Conservation (phyloP, 2,113 vertebrate genomes). For the Paracanthobrama guichenoti region DNA sequence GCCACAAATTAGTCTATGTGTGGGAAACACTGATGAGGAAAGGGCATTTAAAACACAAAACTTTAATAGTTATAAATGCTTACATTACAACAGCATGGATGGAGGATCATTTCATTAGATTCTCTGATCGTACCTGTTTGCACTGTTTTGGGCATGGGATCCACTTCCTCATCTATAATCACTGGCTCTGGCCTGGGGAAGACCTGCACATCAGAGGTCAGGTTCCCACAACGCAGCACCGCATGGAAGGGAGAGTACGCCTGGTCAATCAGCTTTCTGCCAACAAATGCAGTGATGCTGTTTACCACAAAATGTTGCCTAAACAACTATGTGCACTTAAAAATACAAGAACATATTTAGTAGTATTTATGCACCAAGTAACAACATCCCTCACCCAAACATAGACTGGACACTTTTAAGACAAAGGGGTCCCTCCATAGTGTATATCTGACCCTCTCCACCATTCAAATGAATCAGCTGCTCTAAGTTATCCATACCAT, state of each 20-base stretch:
- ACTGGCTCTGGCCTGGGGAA: conserved; percentile 96
- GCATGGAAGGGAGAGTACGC: conserved; percentile 97
- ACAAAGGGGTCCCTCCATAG: conserved; percentile 91
- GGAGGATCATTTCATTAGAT: background rate
- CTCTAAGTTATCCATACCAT: conserved; percentile 92
- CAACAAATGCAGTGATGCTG: conserved; percentile 16
- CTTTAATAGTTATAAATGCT: background rate
- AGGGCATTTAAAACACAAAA: background rate
- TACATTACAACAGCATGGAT: background rate
- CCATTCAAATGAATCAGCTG: conserved; percentile 89
- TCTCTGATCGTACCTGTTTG: conserved; percentile 81
- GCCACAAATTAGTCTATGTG: too few species aligned
- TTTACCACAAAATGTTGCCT: background rate
- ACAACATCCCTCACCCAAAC: conserved; percentile 83
- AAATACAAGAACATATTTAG: background rate
- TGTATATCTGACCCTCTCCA: conserved; percentile 95
- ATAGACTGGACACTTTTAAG: conserved; percentile 97
- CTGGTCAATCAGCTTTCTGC: conserved; percentile 92
- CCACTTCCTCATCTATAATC: conserved; percentile 91
- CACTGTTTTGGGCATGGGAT: conserved; percentile 87
- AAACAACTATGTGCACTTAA: background rate
- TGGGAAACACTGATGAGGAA: too few species aligned
- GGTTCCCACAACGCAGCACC: conserved; percentile 91
- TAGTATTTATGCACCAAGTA: background rate
- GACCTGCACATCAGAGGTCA: conserved; percentile 94